Conservation (phyloP, 2,888 invertebrate species). For the Antheraea assamensis region DNA sequence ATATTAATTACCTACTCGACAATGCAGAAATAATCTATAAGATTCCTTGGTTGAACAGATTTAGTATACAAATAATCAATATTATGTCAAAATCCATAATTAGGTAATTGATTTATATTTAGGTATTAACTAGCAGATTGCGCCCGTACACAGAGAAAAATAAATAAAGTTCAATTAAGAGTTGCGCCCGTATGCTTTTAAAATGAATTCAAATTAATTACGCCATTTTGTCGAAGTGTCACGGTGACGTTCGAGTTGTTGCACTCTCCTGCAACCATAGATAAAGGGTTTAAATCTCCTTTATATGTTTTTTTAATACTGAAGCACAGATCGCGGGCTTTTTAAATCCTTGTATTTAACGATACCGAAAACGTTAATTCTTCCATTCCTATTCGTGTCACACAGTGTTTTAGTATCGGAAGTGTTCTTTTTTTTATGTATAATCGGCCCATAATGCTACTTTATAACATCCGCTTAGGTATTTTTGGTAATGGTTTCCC, state of each 20-base stretch:
- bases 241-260: conserved; percentile 64
- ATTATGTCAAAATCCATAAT: too few relatives aligned
- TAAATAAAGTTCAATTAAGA: background rate
- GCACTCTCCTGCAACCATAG: conserved; percentile 47
- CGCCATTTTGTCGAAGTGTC: conserved; percentile 62
- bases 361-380: conserved; percentile 51
- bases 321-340: conserved; percentile 39
- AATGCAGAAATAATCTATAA: too few relatives aligned
- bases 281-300: conserved; percentile 56
- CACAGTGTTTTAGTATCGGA: conserved; percentile 62
- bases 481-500: conserved; percentile 47
- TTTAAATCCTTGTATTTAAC: conserved; percentile 26
- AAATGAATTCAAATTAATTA: conserved; percentile 14
- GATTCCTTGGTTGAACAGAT: too few relatives aligned
- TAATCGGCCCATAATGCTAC: conserved; percentile 59
- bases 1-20: too few relatives aligned
- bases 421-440: conserved; percentile 53
- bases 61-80: too few relatives aligned
- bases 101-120: too few relatives aligned
- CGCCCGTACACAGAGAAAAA: background rate
- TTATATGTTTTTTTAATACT: conserved; percentile 30
- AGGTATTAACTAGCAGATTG: too few relatives aligned
- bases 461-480: conserved; percentile 64
- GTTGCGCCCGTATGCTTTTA: background rate
- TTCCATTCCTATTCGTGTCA: conserved; percentile 69